Evolutionary conservation across 2,113 vertebrate genomes (phyloP).

Genomic region (Manacus vitellinus): DNA sequence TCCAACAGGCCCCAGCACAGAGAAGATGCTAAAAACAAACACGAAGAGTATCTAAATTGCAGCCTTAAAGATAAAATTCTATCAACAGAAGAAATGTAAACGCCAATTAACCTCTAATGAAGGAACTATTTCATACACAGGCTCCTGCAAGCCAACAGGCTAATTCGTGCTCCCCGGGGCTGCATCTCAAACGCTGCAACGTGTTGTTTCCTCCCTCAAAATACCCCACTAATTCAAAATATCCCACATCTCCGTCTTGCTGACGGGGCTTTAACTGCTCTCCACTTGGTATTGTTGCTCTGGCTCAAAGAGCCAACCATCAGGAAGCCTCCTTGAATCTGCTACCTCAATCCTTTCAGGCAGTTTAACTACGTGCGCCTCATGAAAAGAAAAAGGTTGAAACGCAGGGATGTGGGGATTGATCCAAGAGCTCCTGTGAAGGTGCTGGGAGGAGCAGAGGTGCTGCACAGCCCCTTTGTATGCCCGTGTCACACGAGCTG

Average conservation of each 20-base stretch:
- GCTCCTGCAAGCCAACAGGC: not conserved
- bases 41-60: not conserved
- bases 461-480: not conserved
- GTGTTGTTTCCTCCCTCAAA: not conserved
- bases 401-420: rapidly evolving
- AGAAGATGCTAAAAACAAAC: slow-evolving; percentile 8
- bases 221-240: not conserved
- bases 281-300: rapidly evolving
- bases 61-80: not conserved
- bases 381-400: not conserved
- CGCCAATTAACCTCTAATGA: not conserved
- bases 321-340: not conserved
- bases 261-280: not conserved
- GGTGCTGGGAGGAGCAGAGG: not conserved
- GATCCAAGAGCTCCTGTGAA: rapidly evolving
- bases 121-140: not conserved
- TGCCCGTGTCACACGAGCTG: rapidly evolving
- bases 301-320: not conserved
- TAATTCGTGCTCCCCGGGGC: not conserved
- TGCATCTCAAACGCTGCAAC: not conserved
- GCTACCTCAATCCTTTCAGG: not conserved
- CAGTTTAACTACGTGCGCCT: not conserved
- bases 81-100: not conserved
- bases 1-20: not conserved
- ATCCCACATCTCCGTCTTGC: not conserved